Conservation (phyloP, 1,140 invertebrate species). For the Phortica variegata region DNA sequence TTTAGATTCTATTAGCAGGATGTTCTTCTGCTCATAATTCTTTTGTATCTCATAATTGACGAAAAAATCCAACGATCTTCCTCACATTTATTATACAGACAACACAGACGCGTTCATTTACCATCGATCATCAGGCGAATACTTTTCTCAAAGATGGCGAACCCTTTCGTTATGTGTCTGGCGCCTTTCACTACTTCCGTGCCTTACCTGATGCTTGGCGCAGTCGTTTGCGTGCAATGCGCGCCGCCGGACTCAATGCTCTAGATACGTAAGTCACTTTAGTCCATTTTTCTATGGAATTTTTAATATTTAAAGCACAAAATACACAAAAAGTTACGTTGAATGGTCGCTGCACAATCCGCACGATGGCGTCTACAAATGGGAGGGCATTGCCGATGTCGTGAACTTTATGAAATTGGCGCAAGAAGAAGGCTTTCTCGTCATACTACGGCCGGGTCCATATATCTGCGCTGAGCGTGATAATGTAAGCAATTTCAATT, state of each 20-base stretch:
- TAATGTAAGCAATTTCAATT: no score
- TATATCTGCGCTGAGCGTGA: constrained; percentile 89
- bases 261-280: constrained; percentile 76
- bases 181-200: constrained; percentile 90
- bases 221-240: constrained; percentile 77
- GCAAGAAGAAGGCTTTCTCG: constrained; percentile 76
- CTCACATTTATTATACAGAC: no score
- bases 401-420: constrained; percentile 75
- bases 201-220: constrained; percentile 79
- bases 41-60: no score
- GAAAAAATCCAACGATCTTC: no score
- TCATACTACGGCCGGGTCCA: constrained; percentile 87
- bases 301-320: constrained; percentile 10
- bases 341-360: constrained; percentile 93
- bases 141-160: constrained; percentile 82
- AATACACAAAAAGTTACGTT: constrained; percentile 70
- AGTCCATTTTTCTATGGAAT: constrained; percentile 6
- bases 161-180: constrained; percentile 80
- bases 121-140: constrained; percentile 71
- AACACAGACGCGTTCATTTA: no score
- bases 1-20: no score
- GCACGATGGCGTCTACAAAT: constrained; percentile 68
- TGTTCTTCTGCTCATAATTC: no score
- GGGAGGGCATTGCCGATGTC: constrained; percentile 77
- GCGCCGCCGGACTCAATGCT: constrained; percentile 83